Percentiles rank a stretch among this genome's conserved stretches.
Conservation (phyloP, 2,888 invertebrate species). For the Tubulanus polymorphus region DNA sequence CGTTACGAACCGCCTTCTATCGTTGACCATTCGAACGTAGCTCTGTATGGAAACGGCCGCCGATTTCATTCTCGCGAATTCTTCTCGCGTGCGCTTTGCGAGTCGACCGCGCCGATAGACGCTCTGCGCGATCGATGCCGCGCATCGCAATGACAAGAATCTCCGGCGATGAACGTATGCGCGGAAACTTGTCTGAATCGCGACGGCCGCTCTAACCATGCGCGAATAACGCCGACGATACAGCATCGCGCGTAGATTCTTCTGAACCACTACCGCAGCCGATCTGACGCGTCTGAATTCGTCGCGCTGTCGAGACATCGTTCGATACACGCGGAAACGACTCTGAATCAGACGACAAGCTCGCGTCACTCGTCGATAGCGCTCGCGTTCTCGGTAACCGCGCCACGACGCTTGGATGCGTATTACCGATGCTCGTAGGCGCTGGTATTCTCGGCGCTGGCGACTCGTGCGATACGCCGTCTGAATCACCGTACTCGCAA, state of each 20-base stretch:
- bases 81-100: no score
- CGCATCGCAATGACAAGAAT: no score
- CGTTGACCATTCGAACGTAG: slow-evolving; percentile 3
- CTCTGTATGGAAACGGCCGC: slow-evolving; percentile 18
- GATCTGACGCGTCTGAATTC: slow-evolving; percentile 5
- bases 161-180: slow-evolving; percentile 4
- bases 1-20: neutral
- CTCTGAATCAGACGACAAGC: no score
- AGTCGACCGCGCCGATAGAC: no score
- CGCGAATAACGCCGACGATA: no score
- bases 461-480: no score
- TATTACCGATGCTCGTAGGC: neutral
- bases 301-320: no score
- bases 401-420: neutral
- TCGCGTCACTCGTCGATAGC: no score
- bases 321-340: no score
- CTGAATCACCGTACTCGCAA: slow-evolving; percentile 24
- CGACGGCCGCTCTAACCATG: neutral
- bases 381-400: neutral
- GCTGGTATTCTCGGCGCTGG: no score
- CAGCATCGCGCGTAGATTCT: no score
- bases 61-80: slow-evolving; percentile 3
- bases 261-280: slow-evolving; percentile 9
- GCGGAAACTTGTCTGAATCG: slow-evolving; percentile 4
- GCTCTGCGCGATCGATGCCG: no score